These are phyloP conservation scores for Scaptomyza tumidula DNA, from an alignment of 2,888 invertebrate species.

Conservation along the genomic window DNA sequence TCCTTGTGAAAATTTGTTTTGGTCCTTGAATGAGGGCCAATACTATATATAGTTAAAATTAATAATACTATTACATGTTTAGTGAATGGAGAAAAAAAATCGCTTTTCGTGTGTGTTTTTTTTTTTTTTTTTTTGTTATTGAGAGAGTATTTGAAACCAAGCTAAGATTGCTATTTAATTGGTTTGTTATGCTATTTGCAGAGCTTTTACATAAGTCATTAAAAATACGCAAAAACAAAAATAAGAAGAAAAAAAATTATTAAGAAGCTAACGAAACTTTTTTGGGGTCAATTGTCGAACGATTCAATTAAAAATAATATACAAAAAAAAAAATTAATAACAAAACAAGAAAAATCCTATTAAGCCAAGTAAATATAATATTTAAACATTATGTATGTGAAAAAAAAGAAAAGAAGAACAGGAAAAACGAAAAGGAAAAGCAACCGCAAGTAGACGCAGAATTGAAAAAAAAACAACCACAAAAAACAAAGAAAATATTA, in stretches of 20 bases:
- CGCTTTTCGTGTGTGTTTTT: conserved; percentile 49
- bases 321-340: conserved; percentile 23
- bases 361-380: conserved; percentile 75
- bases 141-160: conserved; percentile 31
- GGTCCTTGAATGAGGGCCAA: conserved; percentile 56
- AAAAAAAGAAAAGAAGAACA: conserved; percentile 23
- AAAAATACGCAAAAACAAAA: conserved; percentile 1
- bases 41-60: conserved; percentile 27
- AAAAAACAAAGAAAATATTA: not conserved
- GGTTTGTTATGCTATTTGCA: conserved; percentile 59
- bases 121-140: conserved; percentile 32
- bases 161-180: conserved; percentile 28
- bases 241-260: too few relatives aligned
- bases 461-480: too few relatives aligned
- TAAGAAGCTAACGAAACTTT: too few relatives aligned
- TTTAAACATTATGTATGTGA: conserved; percentile 54
- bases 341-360: conserved; percentile 64
- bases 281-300: conserved; percentile 44
- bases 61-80: conserved; percentile 14
- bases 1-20: conserved; percentile 80
- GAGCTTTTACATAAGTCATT: conserved; percentile 48
- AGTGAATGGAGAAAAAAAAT: conserved; percentile 39
- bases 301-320: conserved; percentile 63
- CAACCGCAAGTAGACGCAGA: conserved; percentile 8
- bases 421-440: conserved; percentile 26